These are phyloP conservation scores for Liodrosophila aerea DNA, from an alignment of 2,888 invertebrate species.

Conservation along the genomic window DNA sequence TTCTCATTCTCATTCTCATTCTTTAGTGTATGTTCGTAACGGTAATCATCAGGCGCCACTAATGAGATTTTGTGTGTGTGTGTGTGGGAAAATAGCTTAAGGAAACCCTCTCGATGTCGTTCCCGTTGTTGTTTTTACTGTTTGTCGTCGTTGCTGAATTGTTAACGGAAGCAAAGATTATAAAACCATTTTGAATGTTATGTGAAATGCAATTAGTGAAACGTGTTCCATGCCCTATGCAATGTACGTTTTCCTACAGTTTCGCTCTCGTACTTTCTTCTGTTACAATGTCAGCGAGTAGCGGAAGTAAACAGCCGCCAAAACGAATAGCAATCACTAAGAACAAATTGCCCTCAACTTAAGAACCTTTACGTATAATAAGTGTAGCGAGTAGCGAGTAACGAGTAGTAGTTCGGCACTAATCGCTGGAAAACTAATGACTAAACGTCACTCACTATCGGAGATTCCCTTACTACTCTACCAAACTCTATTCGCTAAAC, in stretches of 20 bases:
- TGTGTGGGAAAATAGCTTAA: slow-evolving; percentile 29
- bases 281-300: too few species aligned
- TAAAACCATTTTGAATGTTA: slow-evolving; percentile 67
- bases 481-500: too few species aligned
- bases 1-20: slow-evolving; percentile 17
- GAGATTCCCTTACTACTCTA: too few species aligned
- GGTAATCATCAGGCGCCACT: slow-evolving; percentile 53
- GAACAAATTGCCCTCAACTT: too few species aligned
- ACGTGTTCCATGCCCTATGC: slow-evolving; percentile 19
- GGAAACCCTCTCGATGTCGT: slow-evolving; percentile 17
- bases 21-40: slow-evolving; percentile 20
- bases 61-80: slow-evolving; percentile 53
- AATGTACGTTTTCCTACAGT: slow-evolving; percentile 32
- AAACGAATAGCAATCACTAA: too few species aligned
- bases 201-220: slow-evolving; percentile 65
- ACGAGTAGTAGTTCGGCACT: too few species aligned
- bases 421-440: not conserved
- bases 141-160: slow-evolving; percentile 34
- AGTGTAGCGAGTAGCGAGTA: too few species aligned
- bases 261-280: not conserved
- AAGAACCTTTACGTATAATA: too few species aligned
- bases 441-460: too few species aligned
- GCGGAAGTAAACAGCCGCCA: too few species aligned
- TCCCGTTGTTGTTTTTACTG: slow-evolving; percentile 1
- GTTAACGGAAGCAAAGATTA: slow-evolving; percentile 71